phyloP scores from a whole-genome alignment of 2,797 vertebrate species.

The Myotis vivesi region DNA sequence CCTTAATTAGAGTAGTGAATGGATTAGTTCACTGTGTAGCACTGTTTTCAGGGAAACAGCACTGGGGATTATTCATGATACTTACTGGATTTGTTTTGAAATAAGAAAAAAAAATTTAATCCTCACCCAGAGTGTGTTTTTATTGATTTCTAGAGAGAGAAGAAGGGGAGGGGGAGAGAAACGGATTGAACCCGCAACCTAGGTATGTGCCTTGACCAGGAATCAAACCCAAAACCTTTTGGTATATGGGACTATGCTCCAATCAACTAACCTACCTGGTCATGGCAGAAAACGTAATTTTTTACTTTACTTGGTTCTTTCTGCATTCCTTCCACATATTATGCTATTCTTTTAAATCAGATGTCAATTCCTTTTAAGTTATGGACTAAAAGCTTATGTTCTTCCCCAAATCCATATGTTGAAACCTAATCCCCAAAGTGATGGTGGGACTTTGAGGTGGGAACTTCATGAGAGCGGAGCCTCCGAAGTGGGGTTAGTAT shows the following conservation, averaged over 20 bases:
- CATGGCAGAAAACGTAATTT: not conserved
- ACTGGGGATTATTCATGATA: not conserved
- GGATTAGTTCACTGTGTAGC: not conserved
- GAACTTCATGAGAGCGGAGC: not conserved
- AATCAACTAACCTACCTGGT: not conserved
- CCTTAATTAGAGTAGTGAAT: not conserved
- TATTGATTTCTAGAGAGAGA: not conserved
- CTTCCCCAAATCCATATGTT: not conserved
- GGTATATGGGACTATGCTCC: not conserved
- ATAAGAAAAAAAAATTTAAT: not conserved
- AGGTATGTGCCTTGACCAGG: not conserved
- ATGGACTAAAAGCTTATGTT: not conserved
- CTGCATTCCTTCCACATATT: not conserved
- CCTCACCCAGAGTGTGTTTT: not conserved
- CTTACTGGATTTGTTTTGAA: not conserved
- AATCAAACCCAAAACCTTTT: not conserved
- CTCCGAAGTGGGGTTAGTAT: not conserved
- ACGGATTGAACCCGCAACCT: not conserved
- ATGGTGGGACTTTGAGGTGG: not conserved
- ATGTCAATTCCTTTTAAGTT: not conserved
- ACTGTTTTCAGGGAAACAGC: not conserved
- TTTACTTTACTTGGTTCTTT: not conserved
- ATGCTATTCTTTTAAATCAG: not conserved
- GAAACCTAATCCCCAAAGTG: not conserved
- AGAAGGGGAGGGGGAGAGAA: accelerated